A percentile compares a stretch with the other conserved stretches of the same genome.
phyloP scores from a whole-genome alignment of 2,888 invertebrate genomes.

The Scaptomyza reducta region DNA sequence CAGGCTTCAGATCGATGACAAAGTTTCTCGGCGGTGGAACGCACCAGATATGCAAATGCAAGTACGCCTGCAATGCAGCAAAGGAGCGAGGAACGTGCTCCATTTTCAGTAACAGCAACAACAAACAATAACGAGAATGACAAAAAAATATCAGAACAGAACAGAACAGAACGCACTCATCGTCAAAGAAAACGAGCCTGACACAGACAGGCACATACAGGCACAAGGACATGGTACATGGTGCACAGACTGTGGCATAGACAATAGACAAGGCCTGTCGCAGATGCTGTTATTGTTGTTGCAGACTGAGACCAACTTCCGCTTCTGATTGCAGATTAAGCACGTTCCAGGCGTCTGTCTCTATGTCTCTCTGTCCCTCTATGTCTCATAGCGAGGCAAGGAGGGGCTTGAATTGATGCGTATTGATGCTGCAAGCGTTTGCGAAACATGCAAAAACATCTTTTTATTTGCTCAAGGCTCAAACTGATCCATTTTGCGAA shows the following conservation, averaged over 20 bases:
- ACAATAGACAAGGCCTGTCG: conserved; percentile 40
- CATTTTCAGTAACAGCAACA: conserved; percentile 41
- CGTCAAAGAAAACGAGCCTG: conserved; percentile 58
- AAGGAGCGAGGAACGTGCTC: conserved; percentile 57
- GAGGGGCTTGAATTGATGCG: conserved; percentile 61
- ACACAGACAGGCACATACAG: conserved; percentile 20
- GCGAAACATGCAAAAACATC: conserved; percentile 64
- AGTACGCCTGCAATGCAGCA: conserved; percentile 76
- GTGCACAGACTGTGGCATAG: conserved; percentile 17
- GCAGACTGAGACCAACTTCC: conserved; percentile 69
- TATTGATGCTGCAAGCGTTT: conserved; percentile 73
- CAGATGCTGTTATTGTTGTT: conserved; percentile 22
- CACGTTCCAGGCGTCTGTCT: conserved; percentile 68
- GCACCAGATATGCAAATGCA: conserved; percentile 71
- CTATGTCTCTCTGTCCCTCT: not conserved
- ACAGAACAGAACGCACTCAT: conserved; percentile 54
- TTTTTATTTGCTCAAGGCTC: conserved; percentile 67
- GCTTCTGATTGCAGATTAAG: conserved; percentile 80
- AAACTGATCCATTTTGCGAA: conserved; percentile 29
- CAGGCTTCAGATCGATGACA: conserved; percentile 47
- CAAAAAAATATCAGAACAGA: conserved; percentile 9
- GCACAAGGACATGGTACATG: conserved; percentile 3
- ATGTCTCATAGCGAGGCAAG: not conserved
- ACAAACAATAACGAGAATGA: conserved; percentile 18
- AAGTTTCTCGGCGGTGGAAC: conserved; percentile 32